Conservation (phyloP, 2,113 vertebrate species). For the Physeter macrocephalus region DNA sequence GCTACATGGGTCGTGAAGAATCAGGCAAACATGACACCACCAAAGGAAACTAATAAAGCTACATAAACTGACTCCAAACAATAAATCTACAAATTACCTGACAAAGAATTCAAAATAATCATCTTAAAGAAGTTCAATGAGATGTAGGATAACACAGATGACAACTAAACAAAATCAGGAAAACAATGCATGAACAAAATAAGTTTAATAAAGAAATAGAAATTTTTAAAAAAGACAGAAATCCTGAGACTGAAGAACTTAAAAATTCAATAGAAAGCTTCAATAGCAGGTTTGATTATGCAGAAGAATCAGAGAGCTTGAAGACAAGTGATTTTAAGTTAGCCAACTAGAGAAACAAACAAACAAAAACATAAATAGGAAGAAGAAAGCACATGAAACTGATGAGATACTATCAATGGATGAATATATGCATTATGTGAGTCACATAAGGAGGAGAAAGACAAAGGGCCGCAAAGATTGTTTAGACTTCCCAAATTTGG, state of each 20-base stretch:
- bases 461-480: neutral
- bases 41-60: neutral
- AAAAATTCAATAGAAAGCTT: neutral
- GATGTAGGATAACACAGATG: neutral
- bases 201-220: neutral
- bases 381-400: neutral
- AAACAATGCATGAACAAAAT: neutral
- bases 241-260: neutral
- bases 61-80: neutral
- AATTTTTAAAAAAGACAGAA: neutral
- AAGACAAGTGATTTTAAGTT: neutral
- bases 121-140: neutral
- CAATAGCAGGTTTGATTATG: neutral
- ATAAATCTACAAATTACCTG: neutral
- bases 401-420: neutral
- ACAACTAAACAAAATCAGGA: neutral
- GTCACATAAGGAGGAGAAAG: neutral
- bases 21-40: neutral
- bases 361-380: neutral
- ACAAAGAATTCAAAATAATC: neutral
- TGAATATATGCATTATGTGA: neutral
- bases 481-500: neutral
- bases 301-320: neutral
- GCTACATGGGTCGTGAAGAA: neutral
- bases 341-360: neutral